Evolutionary conservation across 2,113 vertebrate species (phyloP), one percentile per base, ranked within the genome.

Genomic region (Bubo bubo): DNA sequence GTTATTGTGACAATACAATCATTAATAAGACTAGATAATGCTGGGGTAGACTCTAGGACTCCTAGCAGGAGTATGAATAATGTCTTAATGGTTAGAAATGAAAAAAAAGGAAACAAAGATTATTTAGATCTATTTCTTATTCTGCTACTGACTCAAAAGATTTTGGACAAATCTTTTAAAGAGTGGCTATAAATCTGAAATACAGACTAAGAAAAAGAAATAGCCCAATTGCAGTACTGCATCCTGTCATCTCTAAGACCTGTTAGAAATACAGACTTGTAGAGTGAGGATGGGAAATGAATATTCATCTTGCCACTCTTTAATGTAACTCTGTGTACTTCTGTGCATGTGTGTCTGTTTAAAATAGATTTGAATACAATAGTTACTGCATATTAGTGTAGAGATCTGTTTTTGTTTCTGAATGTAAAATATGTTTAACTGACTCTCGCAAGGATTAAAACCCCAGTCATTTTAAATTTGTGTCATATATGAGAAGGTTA

Each of bases 401-500:
- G 41, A 63, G 16, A 49, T 28, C 5, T 52, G 10, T 0, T 18
- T 81, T 75, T 79, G 8, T 28, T 86, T 76, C 60, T 47, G 23
- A 80, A 41, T 32, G 9, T 32, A 49, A 71, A 83, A 68, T 62
- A 60, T 10, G 6, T 59, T 90, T 71, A 62, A 74, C 13, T 84
- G 50, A 73, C 13, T 82, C 47, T 32, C 27, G 43, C 4, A 30
- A 30, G 11, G 41, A 52, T 45, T 75, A 43, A 71, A 94, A 24
- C 4, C 0, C 0, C 2, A 73, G 11, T 53, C 1, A 52, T 92
- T 88, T 76, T 7, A 87, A 50, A 68, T 67, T 18, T 82, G 43
- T 68, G 3, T 7, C 14, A 39, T 72, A 22, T 4, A 64, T 50
- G 19, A 64, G 14, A 59, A 82, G 2, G 8, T n/a, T 66, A 58